Conservation (phyloP, 2,797 vertebrate species). For the Chelon auratus region DNA sequence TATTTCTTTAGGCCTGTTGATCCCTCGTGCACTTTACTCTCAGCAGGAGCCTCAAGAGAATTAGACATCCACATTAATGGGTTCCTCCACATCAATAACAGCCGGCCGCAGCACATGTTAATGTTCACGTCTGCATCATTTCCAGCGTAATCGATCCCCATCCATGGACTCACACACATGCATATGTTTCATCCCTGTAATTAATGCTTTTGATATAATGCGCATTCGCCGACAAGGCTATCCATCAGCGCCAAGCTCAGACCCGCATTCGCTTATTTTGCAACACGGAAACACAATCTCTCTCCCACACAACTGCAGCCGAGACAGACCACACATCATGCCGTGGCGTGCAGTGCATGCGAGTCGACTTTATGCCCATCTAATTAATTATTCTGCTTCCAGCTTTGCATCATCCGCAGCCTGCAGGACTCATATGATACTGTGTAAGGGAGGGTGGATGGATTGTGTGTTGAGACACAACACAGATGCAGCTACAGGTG, state of each 20-base stretch:
- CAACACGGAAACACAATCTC: slow-evolving; percentile 52
- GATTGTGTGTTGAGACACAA: slow-evolving; percentile 20
- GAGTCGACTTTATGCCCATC: slow-evolving; percentile 45
- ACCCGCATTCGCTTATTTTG: slow-evolving; percentile 31
- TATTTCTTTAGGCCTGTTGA: slow-evolving; percentile 9
- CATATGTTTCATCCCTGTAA: slow-evolving; percentile 38
- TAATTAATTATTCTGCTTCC: slow-evolving; percentile 71
- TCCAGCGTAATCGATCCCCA: slow-evolving; percentile 37
- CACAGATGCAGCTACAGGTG: slow-evolving; percentile 9
- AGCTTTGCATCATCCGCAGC: slow-evolving; percentile 52
- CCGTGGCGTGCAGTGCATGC: slow-evolving; percentile 29
- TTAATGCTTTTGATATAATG: slow-evolving; percentile 56
- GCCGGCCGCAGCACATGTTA: slow-evolving; percentile 27
- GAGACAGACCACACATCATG: slow-evolving; percentile 61
- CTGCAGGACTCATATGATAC: slow-evolving; percentile 43
- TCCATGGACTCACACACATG: slow-evolving; percentile 5
- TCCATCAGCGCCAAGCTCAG: slow-evolving; percentile 43
- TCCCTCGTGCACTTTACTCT: slow-evolving; percentile 13
- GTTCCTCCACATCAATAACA: slow-evolving; percentile 42
- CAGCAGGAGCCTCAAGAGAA: slow-evolving; percentile 45
- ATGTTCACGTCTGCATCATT: slow-evolving; percentile 46
- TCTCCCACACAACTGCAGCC: slow-evolving; percentile 28
- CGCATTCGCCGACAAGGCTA: slow-evolving; percentile 36
- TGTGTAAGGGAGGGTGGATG: slow-evolving; percentile 11
- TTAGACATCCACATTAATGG: slow-evolving; percentile 36